Conservation (phyloP, 2,113 vertebrate species). For the Hyla sarda region DNA sequence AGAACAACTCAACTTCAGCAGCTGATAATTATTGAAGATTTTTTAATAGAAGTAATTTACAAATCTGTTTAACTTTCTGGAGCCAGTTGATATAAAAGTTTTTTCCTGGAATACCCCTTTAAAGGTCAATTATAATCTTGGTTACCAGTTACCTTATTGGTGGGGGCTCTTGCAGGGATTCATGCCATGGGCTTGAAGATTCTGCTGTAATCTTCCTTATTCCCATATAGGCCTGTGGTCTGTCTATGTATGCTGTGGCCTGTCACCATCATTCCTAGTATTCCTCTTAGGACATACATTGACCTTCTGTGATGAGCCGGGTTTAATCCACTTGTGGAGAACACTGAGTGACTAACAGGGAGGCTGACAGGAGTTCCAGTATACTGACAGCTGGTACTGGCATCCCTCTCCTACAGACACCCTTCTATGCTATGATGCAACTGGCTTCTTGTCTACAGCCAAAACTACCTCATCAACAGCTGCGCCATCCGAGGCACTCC, state of each 20-base stretch:
- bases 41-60: too few species aligned
- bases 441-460: not conserved
- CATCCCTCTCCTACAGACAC: not conserved
- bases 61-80: too few species aligned
- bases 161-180: too few species aligned
- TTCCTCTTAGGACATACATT: not conserved
- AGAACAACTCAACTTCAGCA: too few species aligned
- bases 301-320: not conserved
- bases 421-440: not conserved
- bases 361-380: not conserved
- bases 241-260: not conserved
- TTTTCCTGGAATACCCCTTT: too few species aligned
- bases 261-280: not conserved
- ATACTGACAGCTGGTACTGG: not conserved
- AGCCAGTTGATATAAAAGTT: too few species aligned
- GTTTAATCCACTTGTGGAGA: not conserved
- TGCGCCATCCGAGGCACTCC: not conserved
- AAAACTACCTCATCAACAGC: conserved; percentile 10
- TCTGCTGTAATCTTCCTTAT: too few species aligned
- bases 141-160: too few species aligned
- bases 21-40: too few species aligned
- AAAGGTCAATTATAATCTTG: too few species aligned
- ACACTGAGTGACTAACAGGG: not conserved
- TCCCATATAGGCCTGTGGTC: too few species aligned
- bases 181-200: too few species aligned